These are phyloP conservation scores for Leptura quadrifasciata DNA, from an alignment of 2,888 invertebrate species.

Conservation along the genomic window DNA sequence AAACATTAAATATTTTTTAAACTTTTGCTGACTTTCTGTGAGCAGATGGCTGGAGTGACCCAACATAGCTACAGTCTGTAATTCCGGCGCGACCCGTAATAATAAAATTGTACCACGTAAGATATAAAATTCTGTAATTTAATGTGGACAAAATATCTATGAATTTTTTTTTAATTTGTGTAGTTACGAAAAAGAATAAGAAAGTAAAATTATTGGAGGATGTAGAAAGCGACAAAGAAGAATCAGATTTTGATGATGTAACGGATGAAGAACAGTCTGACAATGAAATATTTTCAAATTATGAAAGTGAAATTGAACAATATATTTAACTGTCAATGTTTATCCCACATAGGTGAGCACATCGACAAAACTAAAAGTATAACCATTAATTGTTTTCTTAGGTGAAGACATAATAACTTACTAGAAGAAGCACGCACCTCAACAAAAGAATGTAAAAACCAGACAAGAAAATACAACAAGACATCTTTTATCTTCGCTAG, in stretches of 20 bases:
- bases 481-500: slow-evolving; percentile 15
- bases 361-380: not conserved
- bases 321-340: not conserved
- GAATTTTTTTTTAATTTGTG: no score
- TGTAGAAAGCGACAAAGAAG: not conserved
- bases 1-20: no score
- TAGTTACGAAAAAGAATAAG: no score
- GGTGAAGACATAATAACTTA: slow-evolving; percentile 30
- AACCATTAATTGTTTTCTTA: not conserved
- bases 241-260: not conserved
- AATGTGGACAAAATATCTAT: no score
- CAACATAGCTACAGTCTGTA: no score
- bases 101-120: no score
- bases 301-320: not conserved
- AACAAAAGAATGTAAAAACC: slow-evolving; percentile 2
- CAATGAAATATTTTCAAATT: not conserved
- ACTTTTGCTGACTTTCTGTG: no score
- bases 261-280: not conserved
- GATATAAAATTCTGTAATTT: no score
- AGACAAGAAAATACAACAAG: not conserved
- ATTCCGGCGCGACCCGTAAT: no score
- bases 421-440: slow-evolving; percentile 31
- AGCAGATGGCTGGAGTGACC: no score
- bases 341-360: not conserved
- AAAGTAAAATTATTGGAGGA: not conserved